Conservation (phyloP, 92 coral and sea anemone genomes). For the Palythoa grandiflora region DNA sequence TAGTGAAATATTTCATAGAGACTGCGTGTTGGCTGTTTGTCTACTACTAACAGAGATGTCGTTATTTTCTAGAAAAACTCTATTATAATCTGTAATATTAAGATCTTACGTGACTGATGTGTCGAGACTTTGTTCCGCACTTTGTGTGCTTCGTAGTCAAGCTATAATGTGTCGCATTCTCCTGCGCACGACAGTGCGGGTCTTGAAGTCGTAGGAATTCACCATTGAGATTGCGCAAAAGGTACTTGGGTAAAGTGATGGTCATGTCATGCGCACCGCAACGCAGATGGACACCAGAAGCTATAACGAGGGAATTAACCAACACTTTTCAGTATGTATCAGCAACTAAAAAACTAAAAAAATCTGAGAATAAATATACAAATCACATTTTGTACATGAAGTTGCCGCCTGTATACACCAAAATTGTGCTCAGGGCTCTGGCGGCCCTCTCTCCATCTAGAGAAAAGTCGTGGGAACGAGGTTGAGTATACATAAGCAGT, state of each 20-base stretch:
- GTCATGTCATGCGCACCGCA: slow-evolving; percentile 82
- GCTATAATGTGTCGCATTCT: slow-evolving; percentile 84
- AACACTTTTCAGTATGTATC: background rate
- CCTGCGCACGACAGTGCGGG: slow-evolving; percentile 72
- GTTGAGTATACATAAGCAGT: too few relatives aligned
- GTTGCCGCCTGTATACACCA: too few relatives aligned
- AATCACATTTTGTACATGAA: too few relatives aligned
- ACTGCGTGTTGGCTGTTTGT: too few relatives aligned
- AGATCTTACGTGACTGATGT: slow-evolving; percentile 61
- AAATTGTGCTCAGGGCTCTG: too few relatives aligned
- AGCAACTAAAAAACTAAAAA: too few relatives aligned
- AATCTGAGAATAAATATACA: too few relatives aligned
- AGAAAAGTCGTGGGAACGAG: too few relatives aligned
- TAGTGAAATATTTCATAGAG: too few relatives aligned
- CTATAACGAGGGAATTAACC: slow-evolving; percentile 26
- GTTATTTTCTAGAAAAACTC: background rate
- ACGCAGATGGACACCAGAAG: slow-evolving; percentile 77
- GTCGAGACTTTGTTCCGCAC: slow-evolving; percentile 86
- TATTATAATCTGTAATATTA: background rate
- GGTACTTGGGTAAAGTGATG: slow-evolving; percentile 81
- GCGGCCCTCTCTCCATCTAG: too few relatives aligned
- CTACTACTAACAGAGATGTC: too few relatives aligned
- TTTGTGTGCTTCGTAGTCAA: slow-evolving; percentile 73
- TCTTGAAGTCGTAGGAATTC: slow-evolving; percentile 79
- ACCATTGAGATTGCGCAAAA: slow-evolving; percentile 81